These are phyloP conservation scores for Orthonyx spaldingii DNA, from an alignment of 2,113 vertebrate species.

Conservation along the genomic window DNA sequence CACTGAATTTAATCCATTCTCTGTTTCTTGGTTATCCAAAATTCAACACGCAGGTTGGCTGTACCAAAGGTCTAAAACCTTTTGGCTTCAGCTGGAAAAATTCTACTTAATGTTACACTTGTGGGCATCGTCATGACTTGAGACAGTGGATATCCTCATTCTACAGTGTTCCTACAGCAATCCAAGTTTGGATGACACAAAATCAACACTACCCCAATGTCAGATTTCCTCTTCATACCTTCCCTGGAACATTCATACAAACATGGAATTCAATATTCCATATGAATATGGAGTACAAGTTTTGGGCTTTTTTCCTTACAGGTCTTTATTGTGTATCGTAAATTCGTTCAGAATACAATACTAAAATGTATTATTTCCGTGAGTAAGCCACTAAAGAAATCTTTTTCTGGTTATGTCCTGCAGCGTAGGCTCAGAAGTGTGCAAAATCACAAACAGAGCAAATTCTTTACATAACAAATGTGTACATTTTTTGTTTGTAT, in stretches of 20 bases:
- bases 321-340: background rate
- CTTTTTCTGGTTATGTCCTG: background rate
- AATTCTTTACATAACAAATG: conserved; percentile 13
- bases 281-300: background rate
- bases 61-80: background rate
- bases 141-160: background rate
- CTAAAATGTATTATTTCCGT: background rate
- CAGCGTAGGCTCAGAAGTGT: background rate
- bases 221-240: background rate
- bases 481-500: background rate
- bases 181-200: background rate
- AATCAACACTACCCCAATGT: background rate
- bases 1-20: background rate
- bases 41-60: background rate
- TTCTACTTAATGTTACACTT: background rate
- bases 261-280: accelerated
- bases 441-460: background rate
- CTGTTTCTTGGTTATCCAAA: background rate
- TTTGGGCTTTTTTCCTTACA: background rate
- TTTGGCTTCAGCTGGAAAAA: background rate
- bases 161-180: background rate
- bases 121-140: background rate
- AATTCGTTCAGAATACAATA: background rate
- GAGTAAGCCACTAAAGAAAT: background rate
- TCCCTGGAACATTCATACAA: background rate